A percentile compares a stretch with the other conserved stretches of the same genome.
Conservation (phyloP, 2,113 vertebrate genomes). For the Pluvialis apricaria region DNA sequence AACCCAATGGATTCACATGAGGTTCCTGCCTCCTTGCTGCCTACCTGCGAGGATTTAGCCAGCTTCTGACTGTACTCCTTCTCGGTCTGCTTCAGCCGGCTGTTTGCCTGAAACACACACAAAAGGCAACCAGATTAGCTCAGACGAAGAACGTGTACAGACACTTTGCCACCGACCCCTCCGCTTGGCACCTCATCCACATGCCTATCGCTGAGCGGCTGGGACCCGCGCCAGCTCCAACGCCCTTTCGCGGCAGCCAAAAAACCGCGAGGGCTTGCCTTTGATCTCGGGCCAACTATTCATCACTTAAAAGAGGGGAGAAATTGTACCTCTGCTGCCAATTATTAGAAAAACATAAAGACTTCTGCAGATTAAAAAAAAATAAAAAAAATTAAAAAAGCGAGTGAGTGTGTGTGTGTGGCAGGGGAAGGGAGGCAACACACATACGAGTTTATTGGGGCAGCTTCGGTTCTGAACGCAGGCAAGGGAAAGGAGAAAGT, state of each 20-base stretch:
- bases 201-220: slow-evolving; percentile 75
- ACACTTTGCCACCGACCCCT: slow-evolving; percentile 77
- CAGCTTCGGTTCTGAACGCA: background rate
- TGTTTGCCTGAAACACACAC: slow-evolving; percentile 83
- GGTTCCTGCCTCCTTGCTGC: slow-evolving; percentile 3
- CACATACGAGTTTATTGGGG: background rate
- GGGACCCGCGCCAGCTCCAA: slow-evolving; percentile 78
- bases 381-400: background rate
- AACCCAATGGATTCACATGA: background rate
- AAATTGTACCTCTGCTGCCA: slow-evolving; percentile 79
- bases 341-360: slow-evolving; percentile 81
- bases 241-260: slow-evolving; percentile 83
- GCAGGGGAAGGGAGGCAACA: background rate
- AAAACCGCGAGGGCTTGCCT: slow-evolving; percentile 77
- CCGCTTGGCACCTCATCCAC: slow-evolving; percentile 76
- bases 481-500: background rate
- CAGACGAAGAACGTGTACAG: slow-evolving; percentile 68
- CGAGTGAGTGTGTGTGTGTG: background rate
- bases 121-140: slow-evolving; percentile 71
- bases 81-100: slow-evolving; percentile 87
- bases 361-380: slow-evolving; percentile 54
- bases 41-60: slow-evolving; percentile 89
- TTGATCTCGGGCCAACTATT: slow-evolving; percentile 91
- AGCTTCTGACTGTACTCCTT: slow-evolving; percentile 86
- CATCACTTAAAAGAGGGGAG: slow-evolving; percentile 87